A percentile compares a stretch with the other conserved stretches of the same genome.
Conservation (phyloP, 2,113 vertebrate species). For the Sceloporus tristichus region DNA sequence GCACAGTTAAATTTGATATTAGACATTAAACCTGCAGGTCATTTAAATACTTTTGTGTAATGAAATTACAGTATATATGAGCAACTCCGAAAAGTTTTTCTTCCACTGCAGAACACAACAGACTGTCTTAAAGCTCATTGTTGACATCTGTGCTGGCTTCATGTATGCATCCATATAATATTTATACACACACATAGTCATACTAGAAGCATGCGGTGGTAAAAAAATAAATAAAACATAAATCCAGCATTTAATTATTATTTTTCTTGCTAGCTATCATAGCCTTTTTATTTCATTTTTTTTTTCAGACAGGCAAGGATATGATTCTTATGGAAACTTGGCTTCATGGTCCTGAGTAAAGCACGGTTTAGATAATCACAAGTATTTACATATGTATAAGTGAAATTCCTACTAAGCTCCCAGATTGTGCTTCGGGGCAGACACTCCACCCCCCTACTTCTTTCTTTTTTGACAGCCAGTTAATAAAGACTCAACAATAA, state of each 20-base stretch:
- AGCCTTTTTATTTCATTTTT: slow-evolving; percentile 11
- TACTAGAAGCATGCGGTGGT: slow-evolving; percentile 51
- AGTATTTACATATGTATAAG: slow-evolving; percentile 66
- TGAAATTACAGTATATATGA: background rate
- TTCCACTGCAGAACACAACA: background rate
- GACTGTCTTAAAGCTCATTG: slow-evolving; percentile 17
- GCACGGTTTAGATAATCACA: slow-evolving; percentile 70
- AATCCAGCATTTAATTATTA: background rate
- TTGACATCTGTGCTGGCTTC: slow-evolving; percentile 23
- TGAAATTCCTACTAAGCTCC: slow-evolving; percentile 68
- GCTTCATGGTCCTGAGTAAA: slow-evolving; percentile 63
- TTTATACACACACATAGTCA: background rate
- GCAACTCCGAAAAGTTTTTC: background rate
- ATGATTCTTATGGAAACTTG: slow-evolving; percentile 61
- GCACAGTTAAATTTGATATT: background rate
- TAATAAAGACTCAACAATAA: slow-evolving; percentile 88
- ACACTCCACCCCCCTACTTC: slow-evolving; percentile 66
- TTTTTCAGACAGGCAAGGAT: slow-evolving; percentile 24
- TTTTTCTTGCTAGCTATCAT: background rate
- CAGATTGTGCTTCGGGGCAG: slow-evolving; percentile 74
- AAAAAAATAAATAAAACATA: background rate
- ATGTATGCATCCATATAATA: slow-evolving; percentile 33
- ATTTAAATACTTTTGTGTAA: background rate
- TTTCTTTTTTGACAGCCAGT: slow-evolving; percentile 80
- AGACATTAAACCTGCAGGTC: background rate